Evolutionary conservation across 2,888 invertebrate species (phyloP).

Genomic region (Heterodera filipjevi): DNA sequence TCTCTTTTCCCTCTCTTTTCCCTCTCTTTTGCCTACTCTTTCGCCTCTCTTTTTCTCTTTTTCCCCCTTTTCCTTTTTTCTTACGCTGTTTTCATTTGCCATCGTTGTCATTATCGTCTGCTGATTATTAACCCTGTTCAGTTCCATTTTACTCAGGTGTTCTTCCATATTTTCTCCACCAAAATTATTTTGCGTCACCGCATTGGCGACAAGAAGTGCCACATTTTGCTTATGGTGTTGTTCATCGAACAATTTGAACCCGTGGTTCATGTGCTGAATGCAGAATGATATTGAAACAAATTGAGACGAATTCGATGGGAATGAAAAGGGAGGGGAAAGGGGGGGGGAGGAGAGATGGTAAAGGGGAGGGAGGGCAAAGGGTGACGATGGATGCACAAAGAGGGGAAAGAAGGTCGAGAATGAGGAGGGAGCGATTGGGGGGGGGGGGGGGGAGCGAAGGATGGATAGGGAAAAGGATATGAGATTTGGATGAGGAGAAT

Average conservation of each 20-base stretch:
- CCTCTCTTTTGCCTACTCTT: not conserved
- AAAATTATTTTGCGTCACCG: not conserved
- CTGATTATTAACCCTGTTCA: not conserved
- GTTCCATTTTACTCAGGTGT: not conserved
- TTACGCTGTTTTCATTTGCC: not conserved
- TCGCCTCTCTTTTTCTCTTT: not conserved
- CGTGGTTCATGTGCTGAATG: constrained; percentile 3
- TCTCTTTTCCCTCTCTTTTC: not conserved
- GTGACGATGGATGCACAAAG: not conserved
- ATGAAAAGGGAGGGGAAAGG: not conserved
- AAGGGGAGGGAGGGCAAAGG: not conserved
- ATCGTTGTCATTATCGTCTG: not conserved
- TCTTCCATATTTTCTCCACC: not conserved
- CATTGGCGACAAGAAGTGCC: not conserved
- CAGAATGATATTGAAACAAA: not conserved
- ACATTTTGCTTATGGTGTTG: not conserved
- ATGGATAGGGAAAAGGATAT: not conserved
- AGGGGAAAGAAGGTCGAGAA: not conserved
- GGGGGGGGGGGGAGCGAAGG: not conserved
- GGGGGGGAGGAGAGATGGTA: not conserved
- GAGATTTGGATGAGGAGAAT: constrained; percentile 5
- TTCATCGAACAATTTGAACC: constrained; percentile 8
- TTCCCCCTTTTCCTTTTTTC: not conserved
- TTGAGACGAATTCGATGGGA: not conserved
- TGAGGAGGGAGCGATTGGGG: not conserved